Base-by-base conservation (phyloP, 2,113 vertebrate genomes). In the Salvelinus alpinus region DNA sequence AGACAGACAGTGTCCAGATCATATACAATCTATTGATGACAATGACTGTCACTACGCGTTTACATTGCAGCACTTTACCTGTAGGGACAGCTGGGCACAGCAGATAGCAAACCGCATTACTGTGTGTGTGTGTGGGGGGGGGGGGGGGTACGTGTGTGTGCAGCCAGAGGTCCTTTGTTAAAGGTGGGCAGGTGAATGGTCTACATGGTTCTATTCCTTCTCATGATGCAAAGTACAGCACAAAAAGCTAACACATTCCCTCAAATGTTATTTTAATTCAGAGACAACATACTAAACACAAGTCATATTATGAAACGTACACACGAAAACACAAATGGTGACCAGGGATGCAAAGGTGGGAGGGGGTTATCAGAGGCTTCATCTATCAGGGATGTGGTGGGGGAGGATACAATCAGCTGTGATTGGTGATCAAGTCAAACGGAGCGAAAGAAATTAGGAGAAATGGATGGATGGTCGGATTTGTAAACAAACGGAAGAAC, bases 151-250 rank as follows among this genome's bases (percentile, higher is more conserved):
- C 18, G 20, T 59, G 16, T 29, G 72, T 31, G 38, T 16, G 59
- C 83, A 83, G 73, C 72, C 80, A 73, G 72, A 54, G 84, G 71
- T 90, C 82, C 89, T 92, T 93, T 92, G 90, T 92, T 86, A 80
- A 83, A 83, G 82, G 74, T 38, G 70, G 86, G 88, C 89, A 90
- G 81, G 31, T 87, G 88, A 83, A 70, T 82, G 83, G 85, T 80
- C 79, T 79, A 85, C 69, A 80, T 71, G 72, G 72, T 74, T 76
- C 71, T 25, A 73, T 72, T 80, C 75, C 82, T 81, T 89, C 84
- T 87, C 83, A 85, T 57, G 24, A 60, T 34, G 60, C 57, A 38
- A 20, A 22, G 24, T 31, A 20, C 12, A 1, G 1, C 73, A 67
- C 59, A 5, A 11, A 4, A 29, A 48, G 69, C 59, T 29, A 64